Evolutionary conservation across 2,797 vertebrate genomes (phyloP).

Genomic region (Catharus ustulatus): DNA sequence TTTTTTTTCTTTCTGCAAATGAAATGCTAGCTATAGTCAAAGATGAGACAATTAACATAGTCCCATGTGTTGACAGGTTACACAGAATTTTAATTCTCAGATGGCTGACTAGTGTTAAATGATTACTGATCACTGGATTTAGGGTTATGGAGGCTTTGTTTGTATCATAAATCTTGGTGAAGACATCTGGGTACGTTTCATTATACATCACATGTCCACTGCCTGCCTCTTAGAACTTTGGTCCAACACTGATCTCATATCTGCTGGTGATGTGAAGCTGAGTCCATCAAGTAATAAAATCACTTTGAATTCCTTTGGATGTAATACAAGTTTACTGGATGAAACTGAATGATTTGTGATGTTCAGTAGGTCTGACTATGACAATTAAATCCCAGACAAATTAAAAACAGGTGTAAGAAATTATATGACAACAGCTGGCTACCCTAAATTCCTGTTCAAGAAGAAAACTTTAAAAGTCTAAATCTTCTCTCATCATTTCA

Average conservation of each 20-base stretch:
- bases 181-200: neutral
- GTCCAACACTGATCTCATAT: neutral
- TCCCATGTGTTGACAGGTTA: fast-evolving
- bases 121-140: neutral
- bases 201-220: neutral
- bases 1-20: neutral
- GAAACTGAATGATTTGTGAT: neutral
- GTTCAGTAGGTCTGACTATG: neutral
- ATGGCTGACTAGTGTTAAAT: neutral
- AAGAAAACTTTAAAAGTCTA: neutral
- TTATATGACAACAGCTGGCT: neutral
- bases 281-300: neutral
- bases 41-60: neutral
- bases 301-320: neutral
- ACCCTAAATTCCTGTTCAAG: neutral
- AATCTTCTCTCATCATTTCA: neutral
- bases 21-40: neutral
- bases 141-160: neutral
- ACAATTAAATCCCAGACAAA: neutral
- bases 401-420: neutral
- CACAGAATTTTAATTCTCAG: neutral
- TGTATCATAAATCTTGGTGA: neutral
- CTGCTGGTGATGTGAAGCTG: neutral
- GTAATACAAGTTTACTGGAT: neutral
- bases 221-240: neutral